Evolutionary conservation across 2,888 invertebrate genomes (phyloP).

Genomic region (Eristalis arbustorum): DNA sequence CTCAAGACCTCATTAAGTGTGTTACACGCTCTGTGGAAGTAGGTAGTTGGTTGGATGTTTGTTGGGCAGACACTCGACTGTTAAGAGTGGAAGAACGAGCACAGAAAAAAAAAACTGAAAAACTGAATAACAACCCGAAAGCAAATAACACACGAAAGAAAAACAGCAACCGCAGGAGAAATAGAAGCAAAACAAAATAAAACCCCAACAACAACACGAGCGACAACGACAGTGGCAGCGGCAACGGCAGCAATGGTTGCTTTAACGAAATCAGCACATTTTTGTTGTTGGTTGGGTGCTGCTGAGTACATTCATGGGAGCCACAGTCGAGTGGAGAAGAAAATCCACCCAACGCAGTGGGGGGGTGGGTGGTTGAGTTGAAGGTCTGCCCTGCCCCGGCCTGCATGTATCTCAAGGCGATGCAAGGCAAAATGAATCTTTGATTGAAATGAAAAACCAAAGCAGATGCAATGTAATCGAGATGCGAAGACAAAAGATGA

Average conservation of each 20-base stretch:
- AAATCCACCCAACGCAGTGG: background rate
- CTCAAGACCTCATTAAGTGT: conserved; percentile 60
- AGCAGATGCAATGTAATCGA: background rate
- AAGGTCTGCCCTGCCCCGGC: background rate
- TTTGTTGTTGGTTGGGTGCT: background rate
- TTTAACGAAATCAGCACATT: background rate
- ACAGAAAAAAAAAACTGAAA: background rate
- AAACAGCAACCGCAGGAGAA: conserved; percentile 7
- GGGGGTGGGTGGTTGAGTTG: too few species aligned
- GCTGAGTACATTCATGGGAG: background rate
- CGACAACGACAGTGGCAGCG: too few species aligned
- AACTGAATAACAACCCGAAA: conserved; percentile 4
- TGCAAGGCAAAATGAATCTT: background rate
- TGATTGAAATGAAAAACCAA: background rate
- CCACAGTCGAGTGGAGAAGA: background rate
- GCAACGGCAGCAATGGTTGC: background rate
- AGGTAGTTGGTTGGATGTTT: conserved; percentile 25
- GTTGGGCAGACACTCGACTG: conserved; percentile 14
- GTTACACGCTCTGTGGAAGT: conserved; percentile 39
- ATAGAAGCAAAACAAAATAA: conserved; percentile 2
- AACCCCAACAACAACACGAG: background rate
- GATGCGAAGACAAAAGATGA: background rate
- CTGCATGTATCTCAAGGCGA: background rate
- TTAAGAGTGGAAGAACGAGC: background rate
- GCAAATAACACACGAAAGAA: background rate